Percentiles rank a stretch among this genome's conserved stretches.
Evolutionary conservation across 1,140 invertebrate genomes (phyloP).

Genomic region (Lycorma delicatula): DNA sequence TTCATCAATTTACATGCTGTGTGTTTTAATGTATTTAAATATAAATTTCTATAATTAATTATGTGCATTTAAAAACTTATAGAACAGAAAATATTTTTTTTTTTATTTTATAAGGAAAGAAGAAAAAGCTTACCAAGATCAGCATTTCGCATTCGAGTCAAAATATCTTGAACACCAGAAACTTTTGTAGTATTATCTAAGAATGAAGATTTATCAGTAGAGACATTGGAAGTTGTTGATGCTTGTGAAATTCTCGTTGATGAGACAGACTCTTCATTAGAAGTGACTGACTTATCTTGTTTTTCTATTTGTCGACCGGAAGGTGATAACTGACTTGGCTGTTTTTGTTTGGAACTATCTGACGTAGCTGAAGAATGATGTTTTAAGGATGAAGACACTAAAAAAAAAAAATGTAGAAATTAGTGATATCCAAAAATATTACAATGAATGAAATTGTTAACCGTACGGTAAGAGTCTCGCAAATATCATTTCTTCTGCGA

Average conservation of each 20-base stretch:
- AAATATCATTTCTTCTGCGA: no score
- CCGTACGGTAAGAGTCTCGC: no score
- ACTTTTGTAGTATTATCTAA: constrained; percentile 58
- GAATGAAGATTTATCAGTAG: constrained; percentile 38
- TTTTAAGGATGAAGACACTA: constrained; percentile 28
- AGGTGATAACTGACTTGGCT: not conserved
- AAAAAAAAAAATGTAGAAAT: constrained; percentile 9
- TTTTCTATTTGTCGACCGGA: not conserved
- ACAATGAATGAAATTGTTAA: no score
- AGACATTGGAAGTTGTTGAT: constrained; percentile 1
- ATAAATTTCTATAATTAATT: no score
- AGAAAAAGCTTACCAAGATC: constrained; percentile 46
- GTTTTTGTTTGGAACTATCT: no score
- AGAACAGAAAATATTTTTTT: no score
- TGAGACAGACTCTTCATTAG: constrained; percentile 8
- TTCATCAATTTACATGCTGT: no score
- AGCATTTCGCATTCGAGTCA: constrained; percentile 62
- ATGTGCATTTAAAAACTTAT: no score
- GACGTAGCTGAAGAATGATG: constrained; percentile 17
- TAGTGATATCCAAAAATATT: no score
- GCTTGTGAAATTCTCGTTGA: not conserved
- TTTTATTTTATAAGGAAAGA: no score
- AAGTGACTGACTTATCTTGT: not conserved
- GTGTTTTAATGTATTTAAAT: no score
- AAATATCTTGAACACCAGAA: constrained; percentile 59